Evolutionary conservation across 2,888 invertebrate genomes (phyloP), one percentile per base, ranked within the genome.

Genomic region (Epinotia ramella): DNA sequence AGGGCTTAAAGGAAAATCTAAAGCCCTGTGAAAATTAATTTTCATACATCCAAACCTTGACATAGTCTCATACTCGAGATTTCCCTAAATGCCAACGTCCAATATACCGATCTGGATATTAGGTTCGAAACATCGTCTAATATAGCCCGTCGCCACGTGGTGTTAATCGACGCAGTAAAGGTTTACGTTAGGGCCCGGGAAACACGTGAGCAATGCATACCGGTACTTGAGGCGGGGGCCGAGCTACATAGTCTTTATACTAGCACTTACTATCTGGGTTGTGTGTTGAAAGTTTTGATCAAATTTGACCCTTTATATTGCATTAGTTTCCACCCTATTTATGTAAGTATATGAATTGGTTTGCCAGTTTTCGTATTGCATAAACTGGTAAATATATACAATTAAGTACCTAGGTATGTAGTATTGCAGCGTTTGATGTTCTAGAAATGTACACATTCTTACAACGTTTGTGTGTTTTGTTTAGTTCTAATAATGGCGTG

Each of bases 161-260:
- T 53, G 66, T 71, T 77, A 77, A 77, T 77, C 63, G 75, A 1
- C 18, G 60, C 70, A 62, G 72, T 76, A 76, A 76, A 76, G 76
- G 67, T 72, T 67, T 72, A 72, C 76, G 67, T 63, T 65, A 72
- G 71, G 76, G 62, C 53, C 20, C 40, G 40, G 65, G 74, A 49
- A 75, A 63, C 70, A 75, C 28, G 73, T 65, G 73, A 64, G 69
- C 73, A 73, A 73, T 63, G 64, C 67, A 76, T 62, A 60, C 24
- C 70, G 60, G 56, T 72, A 76, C 72, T 67, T 56, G 71, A 65
- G 53, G 67, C 46, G 56, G 18, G 67, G 56, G 62, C 46, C 62
- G n/a, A 16, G 11, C 64, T 60, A 76, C 67, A 67, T 49, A n/a
- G 57, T 12, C 56, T 28, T 24, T 9, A n/a, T 59, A 59, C 6